A percentile compares a stretch with the other conserved stretches of the same genome.
phyloP scores from a whole-genome alignment of 2,888 invertebrate species.

The Apamea sordens region DNA sequence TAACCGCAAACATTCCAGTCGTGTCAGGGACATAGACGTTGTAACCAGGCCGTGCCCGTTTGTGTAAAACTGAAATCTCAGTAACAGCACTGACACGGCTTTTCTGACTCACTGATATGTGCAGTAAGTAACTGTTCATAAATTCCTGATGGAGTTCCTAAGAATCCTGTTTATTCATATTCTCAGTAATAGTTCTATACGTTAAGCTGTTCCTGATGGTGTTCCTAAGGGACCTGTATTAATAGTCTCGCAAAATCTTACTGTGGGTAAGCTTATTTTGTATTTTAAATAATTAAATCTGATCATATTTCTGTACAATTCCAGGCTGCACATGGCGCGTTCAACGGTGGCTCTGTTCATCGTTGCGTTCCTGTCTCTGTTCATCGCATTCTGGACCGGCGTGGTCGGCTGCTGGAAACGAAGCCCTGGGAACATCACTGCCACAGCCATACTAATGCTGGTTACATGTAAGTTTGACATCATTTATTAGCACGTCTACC shows the following conservation, averaged over 20 bases:
- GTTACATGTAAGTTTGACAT: conserved; percentile 93
- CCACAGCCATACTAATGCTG: conserved; percentile 97
- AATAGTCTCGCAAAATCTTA: not conserved
- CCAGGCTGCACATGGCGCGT: conserved; percentile 95
- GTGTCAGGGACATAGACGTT: not conserved
- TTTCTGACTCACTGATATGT: not conserved
- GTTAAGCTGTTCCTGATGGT: not conserved
- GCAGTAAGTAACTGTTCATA: not conserved
- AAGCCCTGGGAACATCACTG: conserved; percentile 97
- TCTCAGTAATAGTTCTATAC: not conserved
- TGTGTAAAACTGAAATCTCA: not conserved
- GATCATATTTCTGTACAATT: conserved; percentile 66
- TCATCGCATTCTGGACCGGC: conserved; percentile 98
- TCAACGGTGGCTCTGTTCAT: conserved; percentile 98
- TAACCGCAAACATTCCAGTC: not conserved
- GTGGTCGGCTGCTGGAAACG: conserved; percentile 99
- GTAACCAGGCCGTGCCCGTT: not conserved
- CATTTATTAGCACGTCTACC: not conserved
- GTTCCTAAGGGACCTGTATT: not conserved
- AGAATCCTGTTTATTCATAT: not conserved
- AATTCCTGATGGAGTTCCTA: not conserved
- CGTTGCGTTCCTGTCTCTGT: conserved; percentile 96
- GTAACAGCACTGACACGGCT: not conserved
- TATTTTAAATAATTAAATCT: not conserved
- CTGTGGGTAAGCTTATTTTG: not conserved